Conservation (phyloP, 2,888 invertebrate species). For the Micoletzkya japonica region DNA sequence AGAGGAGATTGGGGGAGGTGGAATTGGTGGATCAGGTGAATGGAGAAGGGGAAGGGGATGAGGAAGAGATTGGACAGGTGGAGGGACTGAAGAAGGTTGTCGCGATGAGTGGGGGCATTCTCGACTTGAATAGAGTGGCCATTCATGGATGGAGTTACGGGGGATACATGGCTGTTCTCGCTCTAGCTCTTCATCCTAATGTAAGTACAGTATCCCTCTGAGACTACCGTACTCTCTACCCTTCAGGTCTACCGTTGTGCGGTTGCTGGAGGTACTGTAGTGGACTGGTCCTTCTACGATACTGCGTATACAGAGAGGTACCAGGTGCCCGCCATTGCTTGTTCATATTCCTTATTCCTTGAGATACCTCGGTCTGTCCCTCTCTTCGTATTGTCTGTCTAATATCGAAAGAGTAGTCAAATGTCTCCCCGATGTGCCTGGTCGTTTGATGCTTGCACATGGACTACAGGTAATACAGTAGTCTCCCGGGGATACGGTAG, state of each 20-base stretch:
- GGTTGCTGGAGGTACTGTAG: constrained; percentile 95
- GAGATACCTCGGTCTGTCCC: constrained; percentile 26
- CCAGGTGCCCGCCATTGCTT: not conserved
- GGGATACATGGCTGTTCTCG: constrained; percentile 93
- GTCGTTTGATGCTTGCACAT: constrained; percentile 87
- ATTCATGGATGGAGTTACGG: constrained; percentile 99
- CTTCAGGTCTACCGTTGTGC: constrained; percentile 68
- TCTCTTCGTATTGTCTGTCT: not conserved
- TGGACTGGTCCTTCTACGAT: constrained; percentile 94
- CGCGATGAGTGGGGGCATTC: constrained; percentile 71
- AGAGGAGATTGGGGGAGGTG: constrained; percentile 75
- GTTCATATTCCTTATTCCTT: not conserved
- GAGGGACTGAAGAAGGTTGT: constrained; percentile 84
- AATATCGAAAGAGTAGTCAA: constrained; percentile 73
- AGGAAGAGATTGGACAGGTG: constrained; percentile 66
- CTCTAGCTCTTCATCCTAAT: constrained; percentile 86
- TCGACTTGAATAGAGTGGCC: constrained; percentile 88
- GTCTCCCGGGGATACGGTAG: constrained; percentile 67
- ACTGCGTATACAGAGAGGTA: constrained; percentile 96
- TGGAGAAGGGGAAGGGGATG: not conserved
- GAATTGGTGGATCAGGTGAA: constrained; percentile 25
- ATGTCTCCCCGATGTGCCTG: constrained; percentile 84
- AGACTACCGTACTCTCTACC: not conserved
- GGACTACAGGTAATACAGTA: constrained; percentile 71
- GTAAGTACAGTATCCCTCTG: constrained; percentile 65